phyloP scores from a whole-genome alignment of 2,888 invertebrate species.

The Hipparchia semele region DNA sequence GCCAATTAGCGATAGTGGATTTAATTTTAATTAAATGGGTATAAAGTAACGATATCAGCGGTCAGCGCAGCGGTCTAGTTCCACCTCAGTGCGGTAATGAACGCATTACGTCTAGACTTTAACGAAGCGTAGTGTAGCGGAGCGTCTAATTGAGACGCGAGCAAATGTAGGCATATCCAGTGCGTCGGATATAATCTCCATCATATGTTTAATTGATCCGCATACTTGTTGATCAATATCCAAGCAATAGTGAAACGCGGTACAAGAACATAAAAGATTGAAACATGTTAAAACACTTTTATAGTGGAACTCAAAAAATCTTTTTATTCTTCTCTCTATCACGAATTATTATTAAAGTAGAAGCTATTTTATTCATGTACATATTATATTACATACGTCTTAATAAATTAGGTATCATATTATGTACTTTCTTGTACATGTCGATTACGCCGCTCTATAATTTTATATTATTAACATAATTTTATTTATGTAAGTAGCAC shows the following conservation, averaged over 20 bases:
- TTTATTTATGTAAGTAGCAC: not conserved
- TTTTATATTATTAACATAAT: not conserved
- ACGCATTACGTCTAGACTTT: not conserved
- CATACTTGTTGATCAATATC: no score
- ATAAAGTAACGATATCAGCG: not conserved
- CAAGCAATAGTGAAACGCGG: no score
- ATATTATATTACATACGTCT: no score
- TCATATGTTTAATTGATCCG: not conserved
- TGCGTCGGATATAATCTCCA: not conserved
- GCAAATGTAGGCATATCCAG: not conserved
- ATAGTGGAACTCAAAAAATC: no score
- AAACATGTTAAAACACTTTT: no score
- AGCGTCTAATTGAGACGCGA: not conserved
- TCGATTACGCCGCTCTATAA: not conserved
- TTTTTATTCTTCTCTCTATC: no score
- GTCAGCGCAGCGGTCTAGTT: not conserved
- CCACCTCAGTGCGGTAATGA: not conserved
- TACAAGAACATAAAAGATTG: no score
- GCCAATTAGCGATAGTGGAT: not conserved
- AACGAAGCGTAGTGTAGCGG: not conserved
- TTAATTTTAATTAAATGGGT: not conserved
- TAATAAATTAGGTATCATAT: no score
- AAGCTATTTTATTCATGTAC: no score
- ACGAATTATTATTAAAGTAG: no score
- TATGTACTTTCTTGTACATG: not conserved